Evolutionary conservation across 2,113 vertebrate genomes (phyloP), one percentile per base, ranked within the genome.

Genomic region (Hyla sarda): DNA sequence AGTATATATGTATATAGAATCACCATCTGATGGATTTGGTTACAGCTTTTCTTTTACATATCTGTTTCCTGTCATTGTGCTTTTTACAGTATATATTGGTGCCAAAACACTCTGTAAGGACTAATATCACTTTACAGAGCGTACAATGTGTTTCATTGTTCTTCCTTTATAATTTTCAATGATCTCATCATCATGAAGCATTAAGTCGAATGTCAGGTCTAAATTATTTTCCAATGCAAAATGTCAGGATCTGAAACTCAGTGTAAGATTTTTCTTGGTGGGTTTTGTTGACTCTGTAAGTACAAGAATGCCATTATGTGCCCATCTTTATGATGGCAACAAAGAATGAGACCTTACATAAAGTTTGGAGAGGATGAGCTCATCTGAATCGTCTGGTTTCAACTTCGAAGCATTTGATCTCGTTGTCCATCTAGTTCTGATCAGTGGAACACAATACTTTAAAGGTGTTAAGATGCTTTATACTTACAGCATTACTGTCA

Each of bases 1-100:
- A n/a, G 8, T 41, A 41, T 41, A 41, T 41, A 41, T 41, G 8
- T 41, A 41, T 41, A 41, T 41, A 41, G 17, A 25, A 67, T 67
- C 28, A 30, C 0, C 16, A 32, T 11, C 62, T 37, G 65, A 69
- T 37, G 65, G 34, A 37, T 69, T 34, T 2, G 19, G 65, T 69
- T 69, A 69, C 65, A 69, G 14, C 62, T 32, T 67, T 67, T 69
- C 65, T 69, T 34, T 69, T 34, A 34, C 30, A 69, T 69, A 69
- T 34, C 65, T 69, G 32, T 34, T 69, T 69, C 32, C 65, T 34
- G 65, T 69, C 30, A 69, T 69, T 69, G 16, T 34, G 30, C 32
- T 65, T 65, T 14, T 65, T 65, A 4, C 13, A 30, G 13, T 32
- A 30, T 65, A 30, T 65, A 65, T 30, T 30, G 28, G 28, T 30